These are phyloP conservation scores for Euplagia quadripunctaria DNA, from an alignment of 2,888 invertebrate genomes.

Conservation along the genomic window DNA sequence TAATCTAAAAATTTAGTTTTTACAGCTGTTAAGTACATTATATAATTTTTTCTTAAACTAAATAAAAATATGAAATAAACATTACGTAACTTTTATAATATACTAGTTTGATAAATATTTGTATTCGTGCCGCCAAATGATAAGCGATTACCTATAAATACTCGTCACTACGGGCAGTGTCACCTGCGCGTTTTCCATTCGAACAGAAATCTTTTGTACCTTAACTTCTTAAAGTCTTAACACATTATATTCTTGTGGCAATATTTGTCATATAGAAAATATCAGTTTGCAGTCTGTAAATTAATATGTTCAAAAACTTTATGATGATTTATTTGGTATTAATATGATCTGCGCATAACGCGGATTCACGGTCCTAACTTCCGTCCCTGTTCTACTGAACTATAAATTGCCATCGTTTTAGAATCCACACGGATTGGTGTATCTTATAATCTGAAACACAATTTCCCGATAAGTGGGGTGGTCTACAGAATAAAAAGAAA, in stretches of 20 bases:
- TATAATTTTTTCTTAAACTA: too few relatives aligned
- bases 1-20: too few relatives aligned
- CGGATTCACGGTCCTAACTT: slow-evolving; percentile 31
- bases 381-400: slow-evolving; percentile 35
- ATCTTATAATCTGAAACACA: slow-evolving; percentile 33
- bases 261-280: background rate
- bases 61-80: background rate
- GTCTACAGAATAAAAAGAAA: background rate
- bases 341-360: background rate
- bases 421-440: slow-evolving; percentile 49
- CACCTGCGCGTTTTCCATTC: background rate
- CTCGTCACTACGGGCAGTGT: background rate
- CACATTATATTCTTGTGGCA: background rate
- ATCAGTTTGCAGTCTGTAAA: background rate
- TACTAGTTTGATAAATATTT: background rate
- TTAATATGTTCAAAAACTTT: background rate
- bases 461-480: too few relatives aligned
- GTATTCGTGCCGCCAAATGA: background rate
- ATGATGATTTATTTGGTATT: background rate
- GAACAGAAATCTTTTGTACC: background rate
- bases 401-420: slow-evolving; percentile 57
- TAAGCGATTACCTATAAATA: background rate
- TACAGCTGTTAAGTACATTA: too few relatives aligned
- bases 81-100: background rate
- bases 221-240: background rate